Evolutionary conservation across 1,140 invertebrate genomes (phyloP).

Genomic region (Scylla paramamosain): DNA sequence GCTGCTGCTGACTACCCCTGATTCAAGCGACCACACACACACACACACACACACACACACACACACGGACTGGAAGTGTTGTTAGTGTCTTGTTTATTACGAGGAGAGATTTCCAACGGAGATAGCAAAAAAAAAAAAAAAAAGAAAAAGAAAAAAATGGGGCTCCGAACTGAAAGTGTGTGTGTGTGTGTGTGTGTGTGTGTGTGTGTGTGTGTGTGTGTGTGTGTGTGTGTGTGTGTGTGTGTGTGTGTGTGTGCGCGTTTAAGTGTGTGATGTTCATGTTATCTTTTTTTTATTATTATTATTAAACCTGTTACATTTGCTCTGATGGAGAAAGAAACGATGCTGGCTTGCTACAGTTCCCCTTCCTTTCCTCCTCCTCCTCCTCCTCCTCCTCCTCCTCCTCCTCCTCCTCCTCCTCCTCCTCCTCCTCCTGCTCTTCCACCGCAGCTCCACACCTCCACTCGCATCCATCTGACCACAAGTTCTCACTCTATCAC

Average conservation of each 20-base stretch:
- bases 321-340: too few relatives aligned
- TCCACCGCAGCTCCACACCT: background rate
- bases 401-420: slow-evolving; percentile 1
- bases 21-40: background rate
- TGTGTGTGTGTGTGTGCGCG: too few relatives aligned
- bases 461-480: background rate
- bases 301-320: too few relatives aligned
- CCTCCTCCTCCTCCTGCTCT: background rate
- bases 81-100: background rate
- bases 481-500: background rate
- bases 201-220: too few relatives aligned
- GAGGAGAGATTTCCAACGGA: background rate
- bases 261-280: too few relatives aligned
- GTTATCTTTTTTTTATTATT: too few relatives aligned
- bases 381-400: slow-evolving; percentile 4
- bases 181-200: too few relatives aligned
- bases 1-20: slow-evolving; percentile 24
- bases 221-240: too few relatives aligned
- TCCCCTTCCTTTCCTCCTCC: background rate
- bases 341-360: too few relatives aligned
- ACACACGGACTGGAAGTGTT: background rate
- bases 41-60: slow-evolving; percentile 40
- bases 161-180: too few relatives aligned
- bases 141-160: too few relatives aligned
- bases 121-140: background rate